These are phyloP conservation scores for Brachynemurus nebulosus DNA, from an alignment of 2,888 invertebrate species.

Conservation along the genomic window DNA sequence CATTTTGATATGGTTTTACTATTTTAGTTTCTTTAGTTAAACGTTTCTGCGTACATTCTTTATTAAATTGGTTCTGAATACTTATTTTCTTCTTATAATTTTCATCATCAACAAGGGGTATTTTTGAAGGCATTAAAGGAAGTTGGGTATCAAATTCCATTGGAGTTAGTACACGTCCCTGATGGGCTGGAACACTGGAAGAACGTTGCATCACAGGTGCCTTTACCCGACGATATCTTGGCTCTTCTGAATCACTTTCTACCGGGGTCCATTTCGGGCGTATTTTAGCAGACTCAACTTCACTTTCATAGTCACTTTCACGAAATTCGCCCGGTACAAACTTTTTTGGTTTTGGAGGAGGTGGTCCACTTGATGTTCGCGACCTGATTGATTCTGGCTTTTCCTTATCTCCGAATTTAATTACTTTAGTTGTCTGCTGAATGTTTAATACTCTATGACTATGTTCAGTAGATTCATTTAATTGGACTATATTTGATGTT, in stretches of 20 bases:
- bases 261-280: constrained; percentile 49
- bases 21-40: not conserved
- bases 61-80: constrained; percentile 22
- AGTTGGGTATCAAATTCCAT: constrained; percentile 46
- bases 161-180: constrained; percentile 38
- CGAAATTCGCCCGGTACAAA: constrained; percentile 49
- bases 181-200: constrained; percentile 35
- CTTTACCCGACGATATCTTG: constrained; percentile 45
- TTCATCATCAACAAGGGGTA: constrained; percentile 18
- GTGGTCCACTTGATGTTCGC: constrained; percentile 30
- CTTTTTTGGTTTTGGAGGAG: constrained; percentile 45
- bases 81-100: constrained; percentile 12
- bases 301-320: constrained; percentile 58
- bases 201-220: constrained; percentile 37
- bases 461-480: constrained; percentile 53
- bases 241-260: constrained; percentile 41
- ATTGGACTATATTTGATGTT: constrained; percentile 52
- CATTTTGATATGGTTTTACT: constrained; percentile 25
- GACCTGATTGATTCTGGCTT: constrained; percentile 24
- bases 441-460: constrained; percentile 50
- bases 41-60: constrained; percentile 20
- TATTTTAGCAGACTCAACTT: constrained; percentile 44
- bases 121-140: constrained; percentile 31
- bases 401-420: constrained; percentile 45
- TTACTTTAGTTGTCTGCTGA: constrained; percentile 53